A percentile compares a stretch with the other conserved stretches of the same genome.
Evolutionary conservation across 2,113 vertebrate species (phyloP).

Genomic region (Tychaedon coryphoeus): DNA sequence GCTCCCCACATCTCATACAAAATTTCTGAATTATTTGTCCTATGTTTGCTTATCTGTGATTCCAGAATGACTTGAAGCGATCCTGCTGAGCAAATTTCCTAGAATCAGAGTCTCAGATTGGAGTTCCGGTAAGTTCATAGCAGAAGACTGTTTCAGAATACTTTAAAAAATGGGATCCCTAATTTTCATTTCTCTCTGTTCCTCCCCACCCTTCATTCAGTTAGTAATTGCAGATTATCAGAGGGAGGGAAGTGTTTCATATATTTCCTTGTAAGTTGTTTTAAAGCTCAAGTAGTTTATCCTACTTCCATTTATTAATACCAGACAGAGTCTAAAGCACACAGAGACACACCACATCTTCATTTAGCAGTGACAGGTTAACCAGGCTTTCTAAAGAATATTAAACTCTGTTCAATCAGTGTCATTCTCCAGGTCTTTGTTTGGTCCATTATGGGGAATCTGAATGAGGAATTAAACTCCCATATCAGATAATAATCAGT

Average conservation of each 20-base stretch:
- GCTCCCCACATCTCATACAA: not conserved
- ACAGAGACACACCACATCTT: not conserved
- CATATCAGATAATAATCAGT: not conserved
- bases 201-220: not conserved
- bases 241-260: not conserved
- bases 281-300: slow-evolving; percentile 4
- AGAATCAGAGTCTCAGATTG: not conserved
- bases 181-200: not conserved
- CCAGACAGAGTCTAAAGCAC: not conserved
- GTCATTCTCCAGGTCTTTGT: not conserved
- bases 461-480: not conserved
- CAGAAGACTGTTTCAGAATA: not conserved
- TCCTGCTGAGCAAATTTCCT: not conserved
- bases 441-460: not conserved
- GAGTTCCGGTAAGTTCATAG: not conserved
- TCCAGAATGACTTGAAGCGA: not conserved
- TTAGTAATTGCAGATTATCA: not conserved
- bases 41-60: not conserved
- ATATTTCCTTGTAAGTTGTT: not conserved
- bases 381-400: slow-evolving; percentile 5
- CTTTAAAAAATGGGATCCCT: not conserved
- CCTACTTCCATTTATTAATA: slow-evolving; percentile 13
- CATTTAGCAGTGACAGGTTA: not conserved
- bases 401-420: not conserved
- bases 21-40: not conserved